Conservation (phyloP, 2,888 invertebrate species). For the Meganola albula region DNA sequence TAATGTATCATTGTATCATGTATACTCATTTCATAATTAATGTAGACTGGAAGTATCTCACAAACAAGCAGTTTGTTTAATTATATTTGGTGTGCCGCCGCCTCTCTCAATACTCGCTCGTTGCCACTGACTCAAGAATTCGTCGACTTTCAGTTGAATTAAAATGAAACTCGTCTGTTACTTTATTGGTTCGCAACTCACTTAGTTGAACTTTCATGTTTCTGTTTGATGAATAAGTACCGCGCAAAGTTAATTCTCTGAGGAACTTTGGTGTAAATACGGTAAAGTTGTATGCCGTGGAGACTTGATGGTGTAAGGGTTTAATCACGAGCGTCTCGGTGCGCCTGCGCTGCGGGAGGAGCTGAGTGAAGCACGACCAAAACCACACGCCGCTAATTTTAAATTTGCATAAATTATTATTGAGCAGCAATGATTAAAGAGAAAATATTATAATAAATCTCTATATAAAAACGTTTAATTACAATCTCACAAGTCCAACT, state of each 20-base stretch:
- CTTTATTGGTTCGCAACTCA: conserved; percentile 52
- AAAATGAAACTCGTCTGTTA: conserved; percentile 48
- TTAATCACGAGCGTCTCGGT: conserved; percentile 24
- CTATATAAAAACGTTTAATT: too few species aligned
- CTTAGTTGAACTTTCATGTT: conserved; percentile 51
- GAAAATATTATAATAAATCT: too few species aligned
- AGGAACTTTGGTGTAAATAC: conserved; percentile 45
- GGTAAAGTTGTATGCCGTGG: conserved; percentile 41
- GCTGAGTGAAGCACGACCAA: conserved; percentile 20
- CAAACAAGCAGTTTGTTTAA: conserved; percentile 15
- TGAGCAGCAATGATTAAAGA: too few species aligned
- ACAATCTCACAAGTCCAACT: too few species aligned
- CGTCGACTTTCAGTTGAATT: conserved; percentile 31
- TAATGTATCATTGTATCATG: too few species aligned
- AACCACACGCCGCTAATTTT: not conserved
- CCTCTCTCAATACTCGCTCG: conserved; percentile 31
- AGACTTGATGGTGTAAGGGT: conserved; percentile 39
- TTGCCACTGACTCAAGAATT: conserved; percentile 10
- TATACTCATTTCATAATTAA: too few species aligned
- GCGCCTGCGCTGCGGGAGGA: conserved; percentile 28
- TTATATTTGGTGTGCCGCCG: conserved; percentile 12
- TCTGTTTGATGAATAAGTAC: conserved; percentile 53
- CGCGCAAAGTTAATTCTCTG: conserved; percentile 46
- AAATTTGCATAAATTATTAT: too few species aligned
- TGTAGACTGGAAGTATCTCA: too few species aligned